These are phyloP conservation scores for Callimorpha dominula DNA, from an alignment of 2,888 invertebrate genomes.

Conservation along the genomic window DNA sequence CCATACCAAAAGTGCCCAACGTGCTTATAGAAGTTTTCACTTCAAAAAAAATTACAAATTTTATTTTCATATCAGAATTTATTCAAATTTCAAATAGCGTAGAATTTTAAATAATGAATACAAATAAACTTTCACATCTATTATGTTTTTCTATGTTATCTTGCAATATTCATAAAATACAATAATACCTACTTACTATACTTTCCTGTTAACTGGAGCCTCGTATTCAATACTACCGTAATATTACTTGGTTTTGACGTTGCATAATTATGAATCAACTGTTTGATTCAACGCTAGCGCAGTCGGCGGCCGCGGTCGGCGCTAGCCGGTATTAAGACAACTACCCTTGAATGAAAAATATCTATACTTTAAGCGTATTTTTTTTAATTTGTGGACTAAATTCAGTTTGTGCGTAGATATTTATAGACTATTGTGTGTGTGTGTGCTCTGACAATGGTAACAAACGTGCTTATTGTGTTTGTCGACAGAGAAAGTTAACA, in stretches of 20 bases:
- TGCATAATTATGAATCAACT: conserved; percentile 72
- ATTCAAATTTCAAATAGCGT: background rate
- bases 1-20: too few species aligned
- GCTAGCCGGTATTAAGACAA: conserved; percentile 63
- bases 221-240: conserved; percentile 68
- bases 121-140: background rate
- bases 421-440: conserved; percentile 28
- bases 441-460: conserved; percentile 28
- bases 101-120: background rate
- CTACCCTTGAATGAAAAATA: conserved; percentile 37
- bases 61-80: background rate
- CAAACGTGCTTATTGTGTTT: conserved; percentile 46
- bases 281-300: conserved; percentile 60
- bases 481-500: conserved; percentile 61
- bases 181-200: background rate
- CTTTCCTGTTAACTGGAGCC: background rate
- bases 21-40: too few species aligned
- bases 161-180: background rate
- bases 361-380: conserved; percentile 19
- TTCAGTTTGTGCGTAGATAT: conserved; percentile 18
- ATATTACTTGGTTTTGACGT: conserved; percentile 59
- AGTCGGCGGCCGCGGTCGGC: conserved; percentile 64
- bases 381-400: background rate
- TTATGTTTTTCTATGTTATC: background rate
- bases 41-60: too few species aligned